Conservation (phyloP, 2,113 vertebrate genomes). For the Meriones unguiculatus region DNA sequence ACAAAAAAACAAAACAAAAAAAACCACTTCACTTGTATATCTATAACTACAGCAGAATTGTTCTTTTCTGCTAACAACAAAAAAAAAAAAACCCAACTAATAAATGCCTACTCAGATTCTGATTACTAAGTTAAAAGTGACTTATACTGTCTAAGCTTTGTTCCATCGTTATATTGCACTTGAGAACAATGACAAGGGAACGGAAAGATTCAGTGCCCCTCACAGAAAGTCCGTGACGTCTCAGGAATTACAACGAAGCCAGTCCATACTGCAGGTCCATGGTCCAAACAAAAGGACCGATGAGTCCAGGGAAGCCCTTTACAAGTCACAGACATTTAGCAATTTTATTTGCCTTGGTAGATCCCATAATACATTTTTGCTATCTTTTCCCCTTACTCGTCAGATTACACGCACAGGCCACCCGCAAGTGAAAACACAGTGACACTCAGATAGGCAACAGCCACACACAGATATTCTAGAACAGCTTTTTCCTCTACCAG, state of each 20-base stretch:
- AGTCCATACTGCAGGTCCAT: neutral
- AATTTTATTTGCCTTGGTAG: constrained; percentile 8
- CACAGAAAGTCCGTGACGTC: neutral
- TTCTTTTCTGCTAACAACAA: constrained; percentile 10
- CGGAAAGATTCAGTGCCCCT: constrained; percentile 59
- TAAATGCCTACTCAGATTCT: constrained; percentile 10
- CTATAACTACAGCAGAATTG: constrained; percentile 16
- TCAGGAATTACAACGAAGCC: constrained; percentile 51
- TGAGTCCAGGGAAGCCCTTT: constrained; percentile 23
- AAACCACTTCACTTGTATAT: neutral
- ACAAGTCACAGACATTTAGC: neutral
- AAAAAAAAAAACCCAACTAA: constrained; percentile 35
- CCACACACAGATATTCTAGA: neutral
- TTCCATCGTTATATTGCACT: constrained; percentile 75
- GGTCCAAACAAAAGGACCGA: neutral
- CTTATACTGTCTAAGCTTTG: constrained; percentile 57
- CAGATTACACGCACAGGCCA: constrained; percentile 13
- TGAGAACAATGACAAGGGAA: constrained; percentile 34
- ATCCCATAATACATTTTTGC: constrained; percentile 16
- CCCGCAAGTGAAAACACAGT: neutral
- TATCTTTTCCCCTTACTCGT: constrained; percentile 3
- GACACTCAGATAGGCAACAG: neutral
- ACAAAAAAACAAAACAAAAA: constrained; percentile 50
- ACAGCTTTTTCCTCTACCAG: neutral
- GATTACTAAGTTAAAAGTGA: neutral